These are phyloP conservation scores for Menidia menidia DNA, from an alignment of 2,797 vertebrate genomes.

Conservation along the genomic window DNA sequence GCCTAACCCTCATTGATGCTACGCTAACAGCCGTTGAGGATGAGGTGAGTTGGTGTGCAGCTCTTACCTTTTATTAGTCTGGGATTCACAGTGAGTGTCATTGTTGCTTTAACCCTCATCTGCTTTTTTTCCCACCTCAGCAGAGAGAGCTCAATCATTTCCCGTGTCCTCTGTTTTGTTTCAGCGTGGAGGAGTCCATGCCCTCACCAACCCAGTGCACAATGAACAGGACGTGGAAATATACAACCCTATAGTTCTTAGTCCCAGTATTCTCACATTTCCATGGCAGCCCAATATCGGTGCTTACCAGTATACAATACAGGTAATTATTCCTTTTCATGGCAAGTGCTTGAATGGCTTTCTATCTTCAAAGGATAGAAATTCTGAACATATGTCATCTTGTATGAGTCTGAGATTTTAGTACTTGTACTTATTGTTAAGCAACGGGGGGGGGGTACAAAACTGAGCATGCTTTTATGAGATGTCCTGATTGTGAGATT, in stretches of 20 bases:
- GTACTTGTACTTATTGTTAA: background rate
- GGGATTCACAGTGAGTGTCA: background rate
- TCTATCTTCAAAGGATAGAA: background rate
- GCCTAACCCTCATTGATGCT: constrained; percentile 87
- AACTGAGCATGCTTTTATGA: background rate
- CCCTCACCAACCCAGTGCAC: constrained; percentile 84
- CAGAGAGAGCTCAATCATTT: constrained; percentile 13
- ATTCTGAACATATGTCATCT: background rate
- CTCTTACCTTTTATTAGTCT: constrained; percentile 8
- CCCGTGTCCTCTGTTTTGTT: constrained; percentile 52
- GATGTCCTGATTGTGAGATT: background rate
- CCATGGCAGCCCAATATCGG: constrained; percentile 95
- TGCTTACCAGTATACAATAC: constrained; percentile 92
- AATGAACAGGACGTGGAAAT: constrained; percentile 97
- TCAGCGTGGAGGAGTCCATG: constrained; percentile 86
- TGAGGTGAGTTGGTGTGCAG: constrained; percentile 78
- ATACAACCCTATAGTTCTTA: constrained; percentile 90
- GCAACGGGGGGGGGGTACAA: no score
- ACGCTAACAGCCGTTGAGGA: constrained; percentile 88
- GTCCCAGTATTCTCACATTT: constrained; percentile 91
- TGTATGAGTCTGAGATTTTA: background rate
- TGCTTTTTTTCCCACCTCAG: background rate
- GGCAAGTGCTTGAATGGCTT: background rate
- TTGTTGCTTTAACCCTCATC: constrained; percentile 20
- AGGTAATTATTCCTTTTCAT: constrained; percentile 79